Percentiles rank a stretch among this genome's conserved stretches.
These are phyloP conservation scores for Danio choprae DNA, from an alignment of 2,797 vertebrate genomes.

Conservation along the genomic window DNA sequence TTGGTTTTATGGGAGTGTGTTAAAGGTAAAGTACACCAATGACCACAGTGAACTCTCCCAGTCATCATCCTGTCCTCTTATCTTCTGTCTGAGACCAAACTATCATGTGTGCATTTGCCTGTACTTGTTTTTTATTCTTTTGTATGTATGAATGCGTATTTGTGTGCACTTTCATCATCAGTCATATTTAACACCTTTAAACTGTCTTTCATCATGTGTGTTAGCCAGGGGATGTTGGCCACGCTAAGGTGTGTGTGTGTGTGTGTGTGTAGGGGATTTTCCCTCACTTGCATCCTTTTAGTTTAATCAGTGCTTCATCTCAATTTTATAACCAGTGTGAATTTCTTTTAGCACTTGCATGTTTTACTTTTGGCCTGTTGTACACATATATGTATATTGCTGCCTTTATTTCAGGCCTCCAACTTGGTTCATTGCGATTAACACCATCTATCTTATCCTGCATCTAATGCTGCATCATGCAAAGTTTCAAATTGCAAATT, in stretches of 20 bases:
- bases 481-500: not conserved
- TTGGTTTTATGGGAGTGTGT: constrained; percentile 34
- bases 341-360: not conserved
- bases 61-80: constrained; percentile 37
- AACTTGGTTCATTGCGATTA: not conserved
- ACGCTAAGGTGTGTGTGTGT: constrained; percentile 85
- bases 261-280: constrained; percentile 71
- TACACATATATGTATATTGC: not conserved
- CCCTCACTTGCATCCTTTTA: constrained; percentile 61
- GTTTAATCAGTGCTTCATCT: constrained; percentile 33
- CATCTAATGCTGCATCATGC: no score
- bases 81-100: constrained; percentile 46
- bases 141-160: constrained; percentile 18
- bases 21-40: constrained; percentile 36
- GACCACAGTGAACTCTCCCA: constrained; percentile 19
- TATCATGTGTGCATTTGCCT: constrained; percentile 31
- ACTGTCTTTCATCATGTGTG: constrained; percentile 70
- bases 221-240: constrained; percentile 86
- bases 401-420: not conserved
- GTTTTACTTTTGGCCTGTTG: not conserved
- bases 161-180: constrained; percentile 33
- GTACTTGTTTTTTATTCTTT: constrained; percentile 27
- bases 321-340: constrained; percentile 14
- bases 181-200: constrained; percentile 68
- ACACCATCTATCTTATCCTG: not conserved